A percentile compares a stretch with the other conserved stretches of the same genome.
Conservation (phyloP, 2,888 invertebrate genomes). For the Meteorus colon region DNA sequence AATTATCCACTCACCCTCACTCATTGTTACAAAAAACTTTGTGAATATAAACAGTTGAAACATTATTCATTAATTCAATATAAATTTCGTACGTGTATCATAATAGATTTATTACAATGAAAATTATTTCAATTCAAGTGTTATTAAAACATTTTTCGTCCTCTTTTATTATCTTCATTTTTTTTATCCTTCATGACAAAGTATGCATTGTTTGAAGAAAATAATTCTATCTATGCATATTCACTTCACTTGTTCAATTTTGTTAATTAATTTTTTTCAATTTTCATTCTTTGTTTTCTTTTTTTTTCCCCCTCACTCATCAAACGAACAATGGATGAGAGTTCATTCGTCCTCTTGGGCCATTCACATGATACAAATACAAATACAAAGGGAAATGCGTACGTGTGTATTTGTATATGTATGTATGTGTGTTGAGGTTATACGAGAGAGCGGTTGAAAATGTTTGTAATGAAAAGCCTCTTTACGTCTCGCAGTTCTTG, state of each 20-base stretch:
- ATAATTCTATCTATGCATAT: too few relatives aligned
- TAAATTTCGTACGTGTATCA: background rate
- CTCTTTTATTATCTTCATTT: background rate
- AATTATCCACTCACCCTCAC: background rate
- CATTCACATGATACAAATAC: background rate
- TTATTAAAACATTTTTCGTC: background rate
- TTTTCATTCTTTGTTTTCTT: too few relatives aligned
- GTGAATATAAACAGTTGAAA: background rate
- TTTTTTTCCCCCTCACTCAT: too few relatives aligned
- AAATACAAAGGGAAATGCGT: background rate
- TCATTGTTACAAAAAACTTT: background rate
- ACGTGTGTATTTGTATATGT: background rate
- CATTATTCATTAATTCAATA: conserved; percentile 9
- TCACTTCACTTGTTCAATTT: too few relatives aligned
- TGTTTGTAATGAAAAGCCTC: conserved; percentile 35
- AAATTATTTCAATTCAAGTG: background rate
- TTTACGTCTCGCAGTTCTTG: background rate
- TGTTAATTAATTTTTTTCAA: too few relatives aligned
- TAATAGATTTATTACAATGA: background rate
- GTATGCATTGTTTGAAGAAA: background rate
- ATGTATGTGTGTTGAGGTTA: background rate
- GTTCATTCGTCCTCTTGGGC: background rate
- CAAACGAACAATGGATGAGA: background rate
- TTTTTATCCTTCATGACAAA: background rate
- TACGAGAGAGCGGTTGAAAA: background rate